Percentiles rank a stretch among this genome's conserved stretches.
phyloP scores from a whole-genome alignment of 2,797 vertebrate genomes.

The Gila robusta region DNA sequence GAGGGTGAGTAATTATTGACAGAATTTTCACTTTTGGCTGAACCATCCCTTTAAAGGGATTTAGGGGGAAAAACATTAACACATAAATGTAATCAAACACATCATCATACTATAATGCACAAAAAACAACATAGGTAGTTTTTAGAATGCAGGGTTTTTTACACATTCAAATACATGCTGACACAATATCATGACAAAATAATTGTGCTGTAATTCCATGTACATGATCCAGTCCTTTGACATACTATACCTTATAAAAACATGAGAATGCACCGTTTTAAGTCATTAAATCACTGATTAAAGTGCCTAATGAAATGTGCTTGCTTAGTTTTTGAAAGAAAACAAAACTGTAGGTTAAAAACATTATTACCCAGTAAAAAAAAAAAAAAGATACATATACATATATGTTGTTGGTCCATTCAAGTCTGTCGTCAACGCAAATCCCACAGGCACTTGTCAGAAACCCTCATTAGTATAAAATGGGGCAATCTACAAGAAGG shows the following conservation, averaged over 20 bases:
- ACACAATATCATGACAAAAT: conserved; percentile 11
- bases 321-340: conserved; percentile 37
- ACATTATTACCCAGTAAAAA: not conserved
- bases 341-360: not conserved
- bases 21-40: no score
- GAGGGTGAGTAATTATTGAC: no score
- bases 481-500: not conserved
- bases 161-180: conserved; percentile 49
- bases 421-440: not conserved
- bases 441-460: conserved; percentile 18
- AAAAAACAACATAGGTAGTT: not conserved
- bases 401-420: not conserved
- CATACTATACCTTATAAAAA: not conserved
- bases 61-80: not conserved
- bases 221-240: not conserved
- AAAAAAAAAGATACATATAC: no score
- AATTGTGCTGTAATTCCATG: not conserved
- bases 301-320: conserved; percentile 56
- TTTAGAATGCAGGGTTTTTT: conserved; percentile 36
- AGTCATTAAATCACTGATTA: conserved; percentile 35
- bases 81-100: not conserved
- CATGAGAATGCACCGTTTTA: not conserved
- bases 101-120: not conserved
- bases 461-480: not conserved
- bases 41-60: not conserved